Evolutionary conservation across 2,888 invertebrate genomes (phyloP), one percentile per base, ranked within the genome.

Genomic region (Sturmia bella): DNA sequence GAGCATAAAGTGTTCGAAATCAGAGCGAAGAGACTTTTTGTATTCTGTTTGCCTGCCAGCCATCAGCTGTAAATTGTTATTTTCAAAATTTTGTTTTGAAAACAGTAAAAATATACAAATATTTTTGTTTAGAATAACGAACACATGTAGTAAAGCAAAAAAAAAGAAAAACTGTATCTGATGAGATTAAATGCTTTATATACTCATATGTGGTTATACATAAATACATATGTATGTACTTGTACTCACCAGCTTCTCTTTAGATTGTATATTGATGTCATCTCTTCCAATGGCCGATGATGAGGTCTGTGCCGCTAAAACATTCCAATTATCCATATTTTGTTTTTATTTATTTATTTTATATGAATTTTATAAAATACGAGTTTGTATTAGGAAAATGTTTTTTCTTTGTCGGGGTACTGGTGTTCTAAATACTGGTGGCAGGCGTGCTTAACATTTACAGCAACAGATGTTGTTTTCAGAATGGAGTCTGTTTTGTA

Each of bases 261-360:
- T 90, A 45, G 87, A 86, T 56, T 82, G 84, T 64, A 85, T 80
- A 75, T 84, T 86, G 66, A 85, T 78, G 80, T 86, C 95, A 91
- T 95, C 95, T 85, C 95, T 93, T 86, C 95, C 93, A 17, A 94
- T 95, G 82, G 94, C 93, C 59, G 93, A 92, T 54, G 93, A 93
- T 75, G 92, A 69, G 43, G 76, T 92, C 87, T 94, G 93, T 86
- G 93, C 93, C 85, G 93, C 93, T 87, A 95, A 90, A 85, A 93
- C 94, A 81, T 94, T 94, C 95, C 95, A 95, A 86, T 93, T 94
- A 92, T 95, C 95, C 95, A 95, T 95, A 43, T 81, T 79, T 69
- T 27, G 24, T 69, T 57, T 73, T 63, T 48, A 43, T 17, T 75
- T 59, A 50, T 80, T 54, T 75, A 37, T 66, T 15, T 19, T 61